phyloP scores from a whole-genome alignment of 2,888 invertebrate genomes.

The Pimpla rufipes region DNA sequence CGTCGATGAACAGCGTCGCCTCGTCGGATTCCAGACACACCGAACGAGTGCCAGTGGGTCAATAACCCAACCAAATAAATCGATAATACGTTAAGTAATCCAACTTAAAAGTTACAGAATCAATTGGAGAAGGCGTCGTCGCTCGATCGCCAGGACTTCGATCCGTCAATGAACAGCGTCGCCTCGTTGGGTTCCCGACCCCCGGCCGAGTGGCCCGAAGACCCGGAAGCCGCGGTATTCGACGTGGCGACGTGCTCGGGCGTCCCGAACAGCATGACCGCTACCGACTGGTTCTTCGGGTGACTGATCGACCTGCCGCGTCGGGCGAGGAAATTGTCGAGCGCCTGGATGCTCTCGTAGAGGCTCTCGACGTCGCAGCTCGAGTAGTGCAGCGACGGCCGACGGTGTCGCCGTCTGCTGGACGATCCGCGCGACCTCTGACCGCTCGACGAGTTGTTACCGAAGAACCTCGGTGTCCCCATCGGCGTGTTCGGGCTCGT shows the following conservation, averaged over 20 bases:
- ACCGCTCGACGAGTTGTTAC: neutral
- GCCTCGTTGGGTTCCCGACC: conserved; percentile 59
- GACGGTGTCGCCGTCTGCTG: conserved; percentile 42
- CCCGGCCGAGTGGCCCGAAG: conserved; percentile 17
- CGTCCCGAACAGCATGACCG: conserved; percentile 75
- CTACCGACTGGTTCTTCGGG: conserved; percentile 66
- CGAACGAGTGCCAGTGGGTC: conserved; percentile 19
- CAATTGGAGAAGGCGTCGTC: conserved; percentile 73
- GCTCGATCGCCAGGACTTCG: conserved; percentile 74
- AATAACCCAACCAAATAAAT: no score
- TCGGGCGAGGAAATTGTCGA: conserved; percentile 79
- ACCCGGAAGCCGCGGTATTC: conserved; percentile 48
- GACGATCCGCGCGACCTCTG: neutral
- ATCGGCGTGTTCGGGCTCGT: conserved; percentile 56
- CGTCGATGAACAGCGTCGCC: conserved; percentile 60
- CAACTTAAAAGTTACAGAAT: conserved; percentile 27
- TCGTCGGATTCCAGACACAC: conserved; percentile 57
- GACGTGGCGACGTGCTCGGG: conserved; percentile 69
- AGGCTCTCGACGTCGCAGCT: conserved; percentile 79
- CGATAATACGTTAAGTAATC: neutral
- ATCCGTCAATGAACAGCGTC: conserved; percentile 59
- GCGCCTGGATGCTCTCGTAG: conserved; percentile 78
- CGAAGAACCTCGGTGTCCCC: conserved; percentile 54
- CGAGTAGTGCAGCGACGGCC: conserved; percentile 65
- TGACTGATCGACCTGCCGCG: conserved; percentile 58